A percentile compares a stretch with the other conserved stretches of the same genome.
Conservation (phyloP, 1,140 invertebrate species). For the Scaptomyza graminum region DNA sequence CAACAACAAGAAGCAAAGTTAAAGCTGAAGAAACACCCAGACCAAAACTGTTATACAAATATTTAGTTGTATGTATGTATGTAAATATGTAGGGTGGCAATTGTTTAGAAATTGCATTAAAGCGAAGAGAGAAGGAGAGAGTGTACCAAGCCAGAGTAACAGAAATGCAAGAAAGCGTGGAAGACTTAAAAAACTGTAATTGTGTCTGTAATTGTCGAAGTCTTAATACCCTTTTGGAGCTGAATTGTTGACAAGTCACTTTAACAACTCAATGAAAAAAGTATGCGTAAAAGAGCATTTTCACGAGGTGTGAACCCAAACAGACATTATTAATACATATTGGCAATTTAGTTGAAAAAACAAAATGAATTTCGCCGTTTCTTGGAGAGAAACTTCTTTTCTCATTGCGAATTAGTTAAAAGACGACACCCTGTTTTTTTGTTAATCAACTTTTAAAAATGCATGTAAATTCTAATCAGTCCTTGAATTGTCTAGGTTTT, state of each 20-base stretch:
- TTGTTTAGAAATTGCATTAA: slow-evolving; percentile 18
- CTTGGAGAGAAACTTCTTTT: too few species aligned
- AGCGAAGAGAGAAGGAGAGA: not conserved
- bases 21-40: slow-evolving; percentile 35
- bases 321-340: too few species aligned
- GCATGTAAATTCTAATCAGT: not conserved
- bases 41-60: slow-evolving; percentile 13
- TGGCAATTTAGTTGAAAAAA: too few species aligned
- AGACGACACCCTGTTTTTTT: too few species aligned
- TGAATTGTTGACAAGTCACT: not conserved
- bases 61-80: not conserved
- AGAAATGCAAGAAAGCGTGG: slow-evolving; percentile 60
- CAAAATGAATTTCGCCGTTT: too few species aligned
- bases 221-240: not conserved
- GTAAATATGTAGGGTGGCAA: slow-evolving; percentile 16
- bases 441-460: too few species aligned
- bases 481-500: not conserved
- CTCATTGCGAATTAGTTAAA: too few species aligned
- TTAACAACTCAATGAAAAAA: too few species aligned
- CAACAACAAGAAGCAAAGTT: slow-evolving; percentile 14
- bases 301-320: too few species aligned
- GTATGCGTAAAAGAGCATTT: not conserved
- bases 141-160: not conserved
- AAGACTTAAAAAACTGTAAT: slow-evolving; percentile 60
- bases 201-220: slow-evolving; percentile 27